phyloP scores from a whole-genome alignment of 2,113 vertebrate genomes.

The Tretioscincus oriximinensis region DNA sequence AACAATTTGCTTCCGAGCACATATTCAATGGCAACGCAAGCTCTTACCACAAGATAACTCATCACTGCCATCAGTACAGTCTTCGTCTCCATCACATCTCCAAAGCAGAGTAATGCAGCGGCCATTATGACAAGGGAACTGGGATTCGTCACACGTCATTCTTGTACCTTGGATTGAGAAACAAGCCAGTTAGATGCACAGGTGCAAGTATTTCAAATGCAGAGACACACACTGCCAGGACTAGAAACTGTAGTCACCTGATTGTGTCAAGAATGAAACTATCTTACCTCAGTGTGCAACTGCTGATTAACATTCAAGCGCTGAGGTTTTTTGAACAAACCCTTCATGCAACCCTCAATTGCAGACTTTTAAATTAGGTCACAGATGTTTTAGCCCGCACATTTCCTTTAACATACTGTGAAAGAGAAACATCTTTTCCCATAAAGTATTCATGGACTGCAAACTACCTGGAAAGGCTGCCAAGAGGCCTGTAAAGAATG shows the following conservation, averaged over 20 bases:
- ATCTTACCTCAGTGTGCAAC: neutral
- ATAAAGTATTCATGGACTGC: neutral
- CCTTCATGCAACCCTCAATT: neutral
- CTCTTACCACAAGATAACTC: conserved; percentile 90
- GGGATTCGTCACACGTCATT: conserved; percentile 85
- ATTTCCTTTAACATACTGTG: neutral
- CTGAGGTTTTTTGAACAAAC: neutral
- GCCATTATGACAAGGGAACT: conserved; percentile 92
- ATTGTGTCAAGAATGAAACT: neutral
- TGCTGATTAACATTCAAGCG: neutral
- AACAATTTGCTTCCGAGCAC: neutral
- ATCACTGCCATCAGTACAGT: conserved; percentile 91
- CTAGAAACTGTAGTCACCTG: neutral
- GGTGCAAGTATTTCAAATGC: neutral
- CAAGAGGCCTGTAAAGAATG: neutral
- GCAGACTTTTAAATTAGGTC: neutral
- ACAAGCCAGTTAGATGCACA: neutral
- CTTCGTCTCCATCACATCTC: conserved; percentile 94
- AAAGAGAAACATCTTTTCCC: too few relatives aligned
- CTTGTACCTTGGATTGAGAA: conserved; percentile 74
- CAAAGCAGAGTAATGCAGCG: conserved; percentile 92
- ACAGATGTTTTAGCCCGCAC: neutral
- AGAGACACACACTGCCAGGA: neutral
- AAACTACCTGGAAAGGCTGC: neutral
- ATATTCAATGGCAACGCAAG: neutral